Evolutionary conservation across 1,140 invertebrate species (phyloP).

Genomic region (Spodoptera litura): DNA sequence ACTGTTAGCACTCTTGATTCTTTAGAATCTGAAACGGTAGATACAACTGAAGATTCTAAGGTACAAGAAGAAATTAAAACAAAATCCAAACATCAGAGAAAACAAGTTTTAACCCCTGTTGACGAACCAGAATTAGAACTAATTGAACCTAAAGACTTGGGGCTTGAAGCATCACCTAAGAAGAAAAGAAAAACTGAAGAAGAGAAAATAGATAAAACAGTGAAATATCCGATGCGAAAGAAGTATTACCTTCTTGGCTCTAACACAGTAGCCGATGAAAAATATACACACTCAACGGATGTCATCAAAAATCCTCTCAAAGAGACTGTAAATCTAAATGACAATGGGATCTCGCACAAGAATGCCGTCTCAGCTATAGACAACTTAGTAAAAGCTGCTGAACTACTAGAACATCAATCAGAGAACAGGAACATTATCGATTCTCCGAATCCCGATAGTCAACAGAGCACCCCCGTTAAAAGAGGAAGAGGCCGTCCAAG

Average conservation of each 20-base stretch:
- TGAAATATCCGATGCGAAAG: constrained; percentile 74
- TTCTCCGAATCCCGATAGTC: constrained; percentile 50
- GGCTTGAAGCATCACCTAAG: constrained; percentile 72
- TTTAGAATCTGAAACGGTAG: constrained; percentile 73
- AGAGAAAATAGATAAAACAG: constrained; percentile 62
- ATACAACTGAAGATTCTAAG: constrained; percentile 64
- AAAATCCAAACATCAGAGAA: constrained; percentile 84
- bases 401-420: constrained; percentile 76
- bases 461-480: constrained; percentile 69
- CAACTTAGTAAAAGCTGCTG: constrained; percentile 80
- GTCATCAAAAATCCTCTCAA: constrained; percentile 55
- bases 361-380: constrained; percentile 76
- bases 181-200: constrained; percentile 79
- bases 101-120: constrained; percentile 84
- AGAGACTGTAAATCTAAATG: constrained; percentile 54
- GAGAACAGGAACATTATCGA: constrained; percentile 62
- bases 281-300: constrained; percentile 45
- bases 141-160: constrained; percentile 78
- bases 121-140: constrained; percentile 81
- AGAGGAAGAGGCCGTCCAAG: constrained; percentile 79
- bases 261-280: constrained; percentile 52
- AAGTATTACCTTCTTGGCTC: constrained; percentile 78
- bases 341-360: constrained; percentile 56
- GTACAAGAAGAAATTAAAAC: constrained; percentile 69
- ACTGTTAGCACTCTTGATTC: constrained; percentile 70